These are phyloP conservation scores for Corvus cornix DNA, from an alignment of 2,113 vertebrate genomes.

Conservation along the genomic window DNA sequence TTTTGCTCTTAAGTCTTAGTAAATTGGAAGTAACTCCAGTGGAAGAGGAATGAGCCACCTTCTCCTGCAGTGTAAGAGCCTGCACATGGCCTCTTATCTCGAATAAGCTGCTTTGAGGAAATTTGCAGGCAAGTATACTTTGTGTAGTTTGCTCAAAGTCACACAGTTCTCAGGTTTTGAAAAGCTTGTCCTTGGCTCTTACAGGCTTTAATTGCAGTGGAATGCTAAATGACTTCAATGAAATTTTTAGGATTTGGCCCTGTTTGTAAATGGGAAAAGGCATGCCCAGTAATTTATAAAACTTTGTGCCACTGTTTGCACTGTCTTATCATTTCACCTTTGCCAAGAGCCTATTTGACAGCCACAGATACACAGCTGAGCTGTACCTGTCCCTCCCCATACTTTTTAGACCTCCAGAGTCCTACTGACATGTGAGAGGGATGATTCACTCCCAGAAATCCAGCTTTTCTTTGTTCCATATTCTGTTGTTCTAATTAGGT, in stretches of 20 bases:
- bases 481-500: neutral
- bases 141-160: neutral
- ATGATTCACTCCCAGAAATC: neutral
- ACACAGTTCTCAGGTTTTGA: neutral
- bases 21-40: neutral
- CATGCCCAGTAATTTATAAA: neutral
- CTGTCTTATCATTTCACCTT: neutral
- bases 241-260: neutral
- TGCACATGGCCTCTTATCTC: neutral
- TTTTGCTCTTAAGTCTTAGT: neutral
- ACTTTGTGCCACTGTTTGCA: neutral
- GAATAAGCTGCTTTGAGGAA: neutral
- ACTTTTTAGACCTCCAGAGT: neutral
- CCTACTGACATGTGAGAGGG: neutral
- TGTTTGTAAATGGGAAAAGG: neutral
- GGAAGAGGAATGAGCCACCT: neutral
- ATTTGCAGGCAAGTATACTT: fast-evolving
- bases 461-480: neutral
- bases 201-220: neutral
- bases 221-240: neutral
- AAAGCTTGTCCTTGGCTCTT: neutral
- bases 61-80: neutral
- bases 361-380: neutral
- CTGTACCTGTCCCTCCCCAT: neutral
- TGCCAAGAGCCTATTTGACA: neutral